Percentiles rank a stretch among this genome's conserved stretches.
Evolutionary conservation across 2,888 invertebrate species (phyloP).

Genomic region (Oligia fasciuncula): DNA sequence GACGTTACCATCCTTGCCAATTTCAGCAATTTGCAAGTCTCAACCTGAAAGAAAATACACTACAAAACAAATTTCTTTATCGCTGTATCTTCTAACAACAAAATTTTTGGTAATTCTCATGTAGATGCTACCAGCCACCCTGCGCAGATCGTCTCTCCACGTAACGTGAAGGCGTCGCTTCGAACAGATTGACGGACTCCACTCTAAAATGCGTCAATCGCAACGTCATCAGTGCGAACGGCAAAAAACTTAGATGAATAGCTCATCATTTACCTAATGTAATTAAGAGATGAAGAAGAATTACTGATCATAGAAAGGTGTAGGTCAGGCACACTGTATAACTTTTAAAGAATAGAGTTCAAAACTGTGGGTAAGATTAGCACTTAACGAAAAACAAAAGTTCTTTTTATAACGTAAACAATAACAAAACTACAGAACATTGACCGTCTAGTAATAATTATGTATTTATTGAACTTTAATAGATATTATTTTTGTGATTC

Average conservation of each 20-base stretch:
- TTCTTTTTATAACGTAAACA: conserved; percentile 12
- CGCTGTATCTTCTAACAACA: background rate
- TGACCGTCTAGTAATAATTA: conserved; percentile 18
- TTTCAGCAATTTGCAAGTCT: background rate
- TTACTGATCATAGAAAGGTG: no score
- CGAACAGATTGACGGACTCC: background rate
- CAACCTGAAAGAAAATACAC: background rate
- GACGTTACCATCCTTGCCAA: no score
- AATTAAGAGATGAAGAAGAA: no score
- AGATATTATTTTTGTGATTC: conserved; percentile 2
- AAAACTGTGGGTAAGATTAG: background rate
- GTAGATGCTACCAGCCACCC: background rate
- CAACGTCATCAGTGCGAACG: background rate
- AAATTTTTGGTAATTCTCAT: background rate
- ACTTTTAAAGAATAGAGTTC: conserved; percentile 1
- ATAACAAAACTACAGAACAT: conserved; percentile 16
- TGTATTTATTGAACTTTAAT: background rate
- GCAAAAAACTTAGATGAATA: background rate
- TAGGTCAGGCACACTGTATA: no score
- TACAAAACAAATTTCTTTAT: background rate
- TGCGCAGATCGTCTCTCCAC: no score
- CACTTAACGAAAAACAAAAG: conserved; percentile 4
- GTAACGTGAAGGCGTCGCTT: background rate
- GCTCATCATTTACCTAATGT: no score
- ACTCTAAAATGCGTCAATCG: background rate